Evolutionary conservation across 2,888 invertebrate species (phyloP).

Genomic region (Furcula furcula): DNA sequence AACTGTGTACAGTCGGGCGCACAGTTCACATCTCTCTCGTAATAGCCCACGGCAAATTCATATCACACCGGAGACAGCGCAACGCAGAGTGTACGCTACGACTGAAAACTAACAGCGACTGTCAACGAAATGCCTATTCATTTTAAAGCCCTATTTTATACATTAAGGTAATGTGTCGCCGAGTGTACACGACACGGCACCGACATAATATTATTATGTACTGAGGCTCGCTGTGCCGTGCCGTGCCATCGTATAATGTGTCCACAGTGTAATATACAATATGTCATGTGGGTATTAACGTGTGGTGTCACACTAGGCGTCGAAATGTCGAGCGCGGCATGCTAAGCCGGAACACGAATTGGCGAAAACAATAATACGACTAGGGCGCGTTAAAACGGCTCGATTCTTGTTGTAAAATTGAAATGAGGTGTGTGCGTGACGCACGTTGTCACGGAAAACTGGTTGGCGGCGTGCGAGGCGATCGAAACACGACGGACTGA

Average conservation of each 20-base stretch:
- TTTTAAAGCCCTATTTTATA: slow-evolving; percentile 34
- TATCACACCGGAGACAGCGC: slow-evolving; percentile 15
- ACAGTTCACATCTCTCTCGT: slow-evolving; percentile 22
- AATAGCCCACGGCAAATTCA: slow-evolving; percentile 16
- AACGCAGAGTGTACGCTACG: slow-evolving; percentile 5
- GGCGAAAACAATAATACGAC: slow-evolving; percentile 38
- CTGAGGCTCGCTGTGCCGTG: slow-evolving; percentile 25
- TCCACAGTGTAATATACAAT: slow-evolving; percentile 39
- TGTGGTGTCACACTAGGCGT: slow-evolving; percentile 37
- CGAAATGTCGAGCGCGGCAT: slow-evolving; percentile 31
- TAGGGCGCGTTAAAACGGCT: slow-evolving; percentile 37
- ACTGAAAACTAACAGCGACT: slow-evolving; percentile 24
- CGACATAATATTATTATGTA: slow-evolving; percentile 43
- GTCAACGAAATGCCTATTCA: slow-evolving; percentile 29
- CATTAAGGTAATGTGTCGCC: slow-evolving; percentile 38
- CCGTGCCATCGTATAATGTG: slow-evolving; percentile 37
- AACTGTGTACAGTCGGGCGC: slow-evolving; percentile 17
- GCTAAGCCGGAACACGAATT: slow-evolving; percentile 29
- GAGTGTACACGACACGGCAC: slow-evolving; percentile 41
- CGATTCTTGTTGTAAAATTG: slow-evolving; percentile 48
- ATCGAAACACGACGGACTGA: slow-evolving; percentile 42
- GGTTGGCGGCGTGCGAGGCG: slow-evolving; percentile 40
- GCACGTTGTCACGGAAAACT: slow-evolving; percentile 52
- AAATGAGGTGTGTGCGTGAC: slow-evolving; percentile 56
- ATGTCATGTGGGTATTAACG: slow-evolving; percentile 40